phyloP scores from a whole-genome alignment of 2,888 invertebrate genomes.

The Automeris io region DNA sequence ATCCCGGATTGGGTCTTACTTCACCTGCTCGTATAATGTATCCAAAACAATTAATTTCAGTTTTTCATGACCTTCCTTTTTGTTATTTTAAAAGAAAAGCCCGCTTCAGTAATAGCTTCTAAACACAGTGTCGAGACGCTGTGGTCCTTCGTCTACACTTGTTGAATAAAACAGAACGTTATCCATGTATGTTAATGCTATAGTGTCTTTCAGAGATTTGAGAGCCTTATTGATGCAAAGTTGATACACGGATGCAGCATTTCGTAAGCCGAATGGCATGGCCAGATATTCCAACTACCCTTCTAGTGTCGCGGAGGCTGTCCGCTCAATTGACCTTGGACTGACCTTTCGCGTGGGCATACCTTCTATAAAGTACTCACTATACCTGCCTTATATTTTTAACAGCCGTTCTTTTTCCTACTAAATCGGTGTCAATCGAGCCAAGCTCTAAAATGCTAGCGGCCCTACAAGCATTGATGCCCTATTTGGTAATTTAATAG shows the following conservation, averaged over 20 bases:
- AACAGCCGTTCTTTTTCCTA: slow-evolving; percentile 8
- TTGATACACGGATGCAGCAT: slow-evolving; percentile 19
- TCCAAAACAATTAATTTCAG: slow-evolving; percentile 23
- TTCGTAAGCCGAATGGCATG: slow-evolving; percentile 27
- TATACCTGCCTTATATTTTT: slow-evolving; percentile 10
- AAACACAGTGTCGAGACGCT: slow-evolving; percentile 18
- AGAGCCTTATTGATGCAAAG: slow-evolving; percentile 8
- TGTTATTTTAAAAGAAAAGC: slow-evolving; percentile 24
- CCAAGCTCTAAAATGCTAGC: slow-evolving; percentile 4
- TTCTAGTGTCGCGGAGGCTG: slow-evolving; percentile 27
- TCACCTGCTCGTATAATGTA: slow-evolving; percentile 20
- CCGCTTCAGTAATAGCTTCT: slow-evolving; percentile 16
- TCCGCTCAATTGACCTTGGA: slow-evolving; percentile 21
- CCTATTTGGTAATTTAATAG: background rate
- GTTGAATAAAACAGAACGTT: slow-evolving; percentile 23
- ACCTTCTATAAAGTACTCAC: slow-evolving; percentile 12
- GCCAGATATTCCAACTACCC: slow-evolving; percentile 24
- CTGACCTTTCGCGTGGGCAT: slow-evolving; percentile 14
- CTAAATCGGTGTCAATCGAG: slow-evolving; percentile 15
- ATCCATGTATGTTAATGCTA: slow-evolving; percentile 25
- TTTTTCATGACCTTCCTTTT: slow-evolving; percentile 24
- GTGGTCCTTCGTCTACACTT: slow-evolving; percentile 14
- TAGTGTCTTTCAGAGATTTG: slow-evolving; percentile 5
- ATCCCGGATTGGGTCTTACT: slow-evolving; percentile 23
- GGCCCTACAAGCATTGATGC: background rate